Base-by-base conservation (phyloP, 1,140 invertebrate genomes). In the Halyomorpha halys region DNA sequence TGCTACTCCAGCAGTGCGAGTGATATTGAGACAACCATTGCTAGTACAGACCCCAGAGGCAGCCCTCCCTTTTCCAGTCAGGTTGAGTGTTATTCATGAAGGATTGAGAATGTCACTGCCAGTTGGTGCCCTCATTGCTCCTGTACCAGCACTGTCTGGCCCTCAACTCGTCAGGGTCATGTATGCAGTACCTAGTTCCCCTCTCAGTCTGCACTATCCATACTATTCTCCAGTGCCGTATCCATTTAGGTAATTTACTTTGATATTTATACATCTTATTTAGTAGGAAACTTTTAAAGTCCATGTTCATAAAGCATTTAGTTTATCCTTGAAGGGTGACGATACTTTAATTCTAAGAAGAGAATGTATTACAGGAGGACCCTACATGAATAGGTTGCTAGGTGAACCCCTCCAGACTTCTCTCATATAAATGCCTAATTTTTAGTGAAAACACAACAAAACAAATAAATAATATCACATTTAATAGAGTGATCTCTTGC, bases 101-200 rank as follows among this genome's bases (percentile, higher is more conserved):
- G 72, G 72, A 18, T 49, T 71, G 21, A 66, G 70, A 27, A 67
- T 72, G 65, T 68, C 68, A 0, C 64, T 73, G 13, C 68, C 68
- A 0, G 71, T 73, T 13, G 71, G 70, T 2, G 68, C 69, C 9
- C 67, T 73, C 21, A 54, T 73, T 0, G 72, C 71, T n/a, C 72
- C 72, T 1, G 68, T 73, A 0, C 69, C 69, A 30, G 23, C 15
- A 0, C 25, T 67, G 18, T 21, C 67, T 13, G 68, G 68, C 2
- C 66, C 70, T 3, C 63, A 67, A 18, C 53, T 71, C 6, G 62
- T 73, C 34, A 66, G 68, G 5, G 68, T 71, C 0, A 61, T 73
- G n/a, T 73, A 72, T 59, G 72, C 72, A 4, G 63, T 73, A 16
- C 70, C 72, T 8, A 66, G 69, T 8, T 47, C 49, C 14, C 66